These are phyloP conservation scores for Podarcis lilfordi DNA, from an alignment of 2,797 vertebrate genomes.

Conservation along the genomic window DNA sequence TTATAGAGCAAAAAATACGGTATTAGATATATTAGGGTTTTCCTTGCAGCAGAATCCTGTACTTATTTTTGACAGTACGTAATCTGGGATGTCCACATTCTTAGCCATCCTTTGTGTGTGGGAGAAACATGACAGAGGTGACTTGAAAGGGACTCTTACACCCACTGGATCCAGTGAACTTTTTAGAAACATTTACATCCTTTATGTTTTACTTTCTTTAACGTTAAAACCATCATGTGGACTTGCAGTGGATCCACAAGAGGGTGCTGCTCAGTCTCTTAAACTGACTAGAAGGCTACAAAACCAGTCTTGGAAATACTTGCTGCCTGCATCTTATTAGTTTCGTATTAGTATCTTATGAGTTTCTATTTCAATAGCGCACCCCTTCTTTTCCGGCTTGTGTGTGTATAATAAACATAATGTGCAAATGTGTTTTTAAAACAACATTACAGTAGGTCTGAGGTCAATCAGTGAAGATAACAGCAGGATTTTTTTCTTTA, in stretches of 20 bases:
- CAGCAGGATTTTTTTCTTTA: neutral
- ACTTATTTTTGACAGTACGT: neutral
- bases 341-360: too few relatives aligned
- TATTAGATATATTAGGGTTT: neutral
- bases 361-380: neutral
- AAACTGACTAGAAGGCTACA: neutral
- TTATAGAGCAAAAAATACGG: too few relatives aligned
- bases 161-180: fast-evolving
- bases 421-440: neutral
- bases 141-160: constrained; percentile 21
- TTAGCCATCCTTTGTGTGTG: neutral
- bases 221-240: neutral
- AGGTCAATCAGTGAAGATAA: neutral
- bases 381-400: neutral
- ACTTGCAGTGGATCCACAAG: neutral
- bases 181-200: neutral
- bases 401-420: neutral
- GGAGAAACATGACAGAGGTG: neutral
- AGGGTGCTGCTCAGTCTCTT: neutral
- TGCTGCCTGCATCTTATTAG: neutral
- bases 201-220: neutral
- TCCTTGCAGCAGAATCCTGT: constrained; percentile 11
- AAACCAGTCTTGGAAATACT: neutral
- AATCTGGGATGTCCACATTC: neutral
- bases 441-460: fast-evolving